phyloP scores from a whole-genome alignment of 2,797 vertebrate species.

The Halcyon chelicuti region DNA sequence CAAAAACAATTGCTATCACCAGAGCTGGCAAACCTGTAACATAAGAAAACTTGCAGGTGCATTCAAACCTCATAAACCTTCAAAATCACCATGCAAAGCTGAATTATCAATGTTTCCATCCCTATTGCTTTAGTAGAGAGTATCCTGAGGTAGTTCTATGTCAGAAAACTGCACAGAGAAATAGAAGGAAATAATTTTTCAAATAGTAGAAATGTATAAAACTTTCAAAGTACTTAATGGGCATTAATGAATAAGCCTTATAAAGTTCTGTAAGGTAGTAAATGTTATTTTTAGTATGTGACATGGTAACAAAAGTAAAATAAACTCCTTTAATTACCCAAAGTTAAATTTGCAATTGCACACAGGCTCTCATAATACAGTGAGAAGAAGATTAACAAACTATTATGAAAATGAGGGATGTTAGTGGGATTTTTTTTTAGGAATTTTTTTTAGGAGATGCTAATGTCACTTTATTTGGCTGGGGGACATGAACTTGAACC shows the following conservation, averaged over 20 bases:
- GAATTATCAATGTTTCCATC: background rate
- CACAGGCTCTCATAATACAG: background rate
- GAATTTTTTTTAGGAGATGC: background rate
- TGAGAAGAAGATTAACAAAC: background rate
- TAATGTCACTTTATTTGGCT: background rate
- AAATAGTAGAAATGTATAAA: background rate
- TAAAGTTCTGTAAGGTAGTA: background rate
- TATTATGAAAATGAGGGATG: background rate
- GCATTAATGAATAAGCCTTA: background rate
- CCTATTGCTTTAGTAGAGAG: background rate
- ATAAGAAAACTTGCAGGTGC: slow-evolving; percentile 4
- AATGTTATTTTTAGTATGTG: background rate
- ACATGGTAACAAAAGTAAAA: background rate
- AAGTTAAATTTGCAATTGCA: background rate
- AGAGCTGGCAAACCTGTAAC: slow-evolving; percentile 89
- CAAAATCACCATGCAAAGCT: background rate
- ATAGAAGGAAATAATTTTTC: background rate
- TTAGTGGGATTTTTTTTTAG: background rate
- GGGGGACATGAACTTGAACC: background rate
- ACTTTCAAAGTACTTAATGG: background rate
- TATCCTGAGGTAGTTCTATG: background rate
- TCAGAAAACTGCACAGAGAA: background rate
- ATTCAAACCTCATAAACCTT: background rate
- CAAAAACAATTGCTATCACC: slow-evolving; percentile 85
- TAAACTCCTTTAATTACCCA: background rate